Base-by-base conservation (phyloP, 2,113 vertebrate species). In the Ctenodactylus gundi region DNA sequence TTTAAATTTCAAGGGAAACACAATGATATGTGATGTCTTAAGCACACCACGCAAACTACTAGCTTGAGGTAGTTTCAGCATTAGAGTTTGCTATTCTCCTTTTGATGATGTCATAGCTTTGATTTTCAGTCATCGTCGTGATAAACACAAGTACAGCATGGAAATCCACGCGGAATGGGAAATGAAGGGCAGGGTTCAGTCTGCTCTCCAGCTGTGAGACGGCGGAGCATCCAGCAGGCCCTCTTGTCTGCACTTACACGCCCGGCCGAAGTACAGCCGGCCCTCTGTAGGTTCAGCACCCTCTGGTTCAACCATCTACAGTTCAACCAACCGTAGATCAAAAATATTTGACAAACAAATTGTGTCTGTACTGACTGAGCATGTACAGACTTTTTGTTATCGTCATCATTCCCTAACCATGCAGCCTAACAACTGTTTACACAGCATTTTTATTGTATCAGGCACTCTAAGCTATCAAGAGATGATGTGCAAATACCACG, bases 131-230 rank as follows among this genome's bases (percentile, higher is more conserved):
- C 64, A 39, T 17, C 51, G 68, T 31, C 39, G 0, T 41, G 21
- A 81, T 55, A 55, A 91, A 51, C 7, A 2, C 55, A 62, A 67
- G 13, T 0, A 8, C 18, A 21, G 7, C n/a, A 0, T 21, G 39
- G 60, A 62, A n/a, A n/a, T 49, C 31, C 11, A 10, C 0, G 27
- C 18, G 44, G 46, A 51, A 4, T 0, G 6, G 77, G 25, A 20
- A 34, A 21, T 1, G 13, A 46, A 9, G 39, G 27, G 34, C 0
- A 1, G 31, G 0, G 0, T 23, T 36, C 20, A 41, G 12, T 60
- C 49, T 20, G 20, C 29, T 60, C 46, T 36, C 64, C 36, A 27
- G 4, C 29, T 57, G n/a, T 39, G 31, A 53, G 12, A 6, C 0
- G 60, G 4, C 25, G 21, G 6, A 10, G 53, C 21, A 15, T 13